Conservation (phyloP, 2,113 vertebrate species). For the Grantiella picta region DNA sequence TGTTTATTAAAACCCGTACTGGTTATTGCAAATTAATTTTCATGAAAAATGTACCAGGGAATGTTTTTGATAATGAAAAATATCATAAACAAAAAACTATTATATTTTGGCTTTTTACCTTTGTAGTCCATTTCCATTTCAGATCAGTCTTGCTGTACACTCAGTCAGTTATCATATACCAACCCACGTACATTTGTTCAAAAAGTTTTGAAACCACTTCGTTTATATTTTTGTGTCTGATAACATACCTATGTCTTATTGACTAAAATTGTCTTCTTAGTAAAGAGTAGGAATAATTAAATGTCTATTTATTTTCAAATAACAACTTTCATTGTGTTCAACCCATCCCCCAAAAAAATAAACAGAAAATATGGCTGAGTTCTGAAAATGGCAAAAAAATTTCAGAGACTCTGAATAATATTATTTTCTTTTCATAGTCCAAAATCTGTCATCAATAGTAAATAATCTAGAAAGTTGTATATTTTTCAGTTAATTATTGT, state of each 20-base stretch:
- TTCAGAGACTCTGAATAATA: neutral
- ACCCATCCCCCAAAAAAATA: neutral
- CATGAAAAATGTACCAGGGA: neutral
- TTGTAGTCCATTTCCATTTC: neutral
- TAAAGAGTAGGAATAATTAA: neutral
- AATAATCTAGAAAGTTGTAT: neutral
- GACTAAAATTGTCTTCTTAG: neutral
- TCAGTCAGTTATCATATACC: neutral
- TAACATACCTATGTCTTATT: neutral
- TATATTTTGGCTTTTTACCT: rapidly evolving
- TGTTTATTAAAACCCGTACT: neutral
- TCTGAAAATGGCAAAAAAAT: neutral
- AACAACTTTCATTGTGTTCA: neutral
- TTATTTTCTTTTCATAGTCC: neutral
- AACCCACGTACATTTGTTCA: neutral
- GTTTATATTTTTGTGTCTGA: neutral
- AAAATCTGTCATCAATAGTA: neutral
- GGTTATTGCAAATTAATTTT: neutral
- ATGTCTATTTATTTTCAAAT: neutral
- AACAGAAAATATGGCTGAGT: neutral
- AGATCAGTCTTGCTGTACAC: neutral
- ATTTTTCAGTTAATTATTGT: neutral
- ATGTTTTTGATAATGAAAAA: neutral
- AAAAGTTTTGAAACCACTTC: neutral
- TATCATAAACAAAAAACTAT: neutral